These are phyloP conservation scores for Champsocephalus gunnari DNA, from an alignment of 2,797 vertebrate genomes.

Conservation along the genomic window DNA sequence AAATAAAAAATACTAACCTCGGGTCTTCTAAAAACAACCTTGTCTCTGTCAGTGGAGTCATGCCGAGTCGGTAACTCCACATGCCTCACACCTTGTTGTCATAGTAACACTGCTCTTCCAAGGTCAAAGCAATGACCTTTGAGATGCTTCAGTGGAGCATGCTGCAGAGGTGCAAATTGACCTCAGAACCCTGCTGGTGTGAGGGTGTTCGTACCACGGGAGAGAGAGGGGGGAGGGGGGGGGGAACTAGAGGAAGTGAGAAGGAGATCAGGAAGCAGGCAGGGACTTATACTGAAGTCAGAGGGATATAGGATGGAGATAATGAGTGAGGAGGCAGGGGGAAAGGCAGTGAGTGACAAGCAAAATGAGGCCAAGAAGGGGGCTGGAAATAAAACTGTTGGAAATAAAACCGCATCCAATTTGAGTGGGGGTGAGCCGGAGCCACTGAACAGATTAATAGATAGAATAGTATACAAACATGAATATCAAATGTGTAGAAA, in stretches of 20 bases:
- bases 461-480: conserved; percentile 8
- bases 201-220: conserved; percentile 28
- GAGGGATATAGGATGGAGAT: conserved; percentile 46
- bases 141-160: conserved; percentile 48
- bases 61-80: conserved; percentile 28
- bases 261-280: conserved; percentile 27
- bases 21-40: conserved; percentile 3
- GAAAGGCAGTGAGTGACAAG: conserved; percentile 42
- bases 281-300: conserved; percentile 28
- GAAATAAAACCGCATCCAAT: conserved; percentile 34
- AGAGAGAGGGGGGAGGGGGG: conserved; percentile 26
- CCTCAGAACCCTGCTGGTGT: conserved; percentile 41
- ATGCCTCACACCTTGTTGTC: conserved; percentile 52
- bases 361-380: conserved; percentile 48
- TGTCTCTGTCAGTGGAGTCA: not conserved
- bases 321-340: conserved; percentile 50
- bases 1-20: not conserved
- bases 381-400: conserved; percentile 19
- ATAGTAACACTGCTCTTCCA: conserved; percentile 59
- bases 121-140: conserved; percentile 64
- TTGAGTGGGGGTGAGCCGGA: conserved; percentile 14
- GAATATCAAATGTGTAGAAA: conserved; percentile 23
- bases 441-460: conserved; percentile 31
- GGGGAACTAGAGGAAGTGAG: conserved; percentile 16
- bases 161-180: conserved; percentile 76